Conservation (phyloP, 2,888 invertebrate genomes). For the Poecilobothrus nobilitatus region DNA sequence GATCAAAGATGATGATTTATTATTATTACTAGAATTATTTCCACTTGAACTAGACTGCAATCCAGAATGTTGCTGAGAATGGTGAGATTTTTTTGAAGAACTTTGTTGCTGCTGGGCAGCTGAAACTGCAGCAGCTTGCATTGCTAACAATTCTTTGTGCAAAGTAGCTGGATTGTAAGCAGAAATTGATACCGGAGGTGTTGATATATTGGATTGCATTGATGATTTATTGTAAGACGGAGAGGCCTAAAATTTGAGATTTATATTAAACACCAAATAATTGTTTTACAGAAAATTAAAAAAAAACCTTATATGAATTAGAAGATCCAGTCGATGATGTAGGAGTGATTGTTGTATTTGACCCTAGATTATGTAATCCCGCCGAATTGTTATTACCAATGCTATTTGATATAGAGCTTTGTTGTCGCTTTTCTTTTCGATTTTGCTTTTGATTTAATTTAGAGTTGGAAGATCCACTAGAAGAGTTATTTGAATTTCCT, state of each 20-base stretch:
- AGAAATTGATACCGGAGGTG: slow-evolving; percentile 36
- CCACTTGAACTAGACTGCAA: slow-evolving; percentile 22
- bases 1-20: slow-evolving; percentile 18
- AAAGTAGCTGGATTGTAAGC: slow-evolving; percentile 43
- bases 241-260: slow-evolving; percentile 29
- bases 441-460: slow-evolving; percentile 37
- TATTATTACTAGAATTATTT: slow-evolving; percentile 21
- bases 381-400: slow-evolving; percentile 35
- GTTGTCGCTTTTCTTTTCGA: slow-evolving; percentile 41
- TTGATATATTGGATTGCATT: slow-evolving; percentile 31
- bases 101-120: slow-evolving; percentile 31
- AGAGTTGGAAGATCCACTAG: slow-evolving; percentile 31
- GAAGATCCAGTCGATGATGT: slow-evolving; percentile 28
- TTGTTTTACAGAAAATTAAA: no score
- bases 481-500: slow-evolving; percentile 33
- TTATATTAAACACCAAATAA: slow-evolving; percentile 10
- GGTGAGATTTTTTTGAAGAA: slow-evolving; percentile 27
- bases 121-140: slow-evolving; percentile 43
- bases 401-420: slow-evolving; percentile 37
- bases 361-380: slow-evolving; percentile 37
- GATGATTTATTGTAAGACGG: slow-evolving; percentile 39
- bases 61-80: slow-evolving; percentile 24
- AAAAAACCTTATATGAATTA: slow-evolving; percentile 3
- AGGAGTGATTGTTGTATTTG: slow-evolving; percentile 37
- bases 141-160: slow-evolving; percentile 43